Evolutionary conservation across 2,888 invertebrate genomes (phyloP).

Genomic region (Taphrorychus bicolor): DNA sequence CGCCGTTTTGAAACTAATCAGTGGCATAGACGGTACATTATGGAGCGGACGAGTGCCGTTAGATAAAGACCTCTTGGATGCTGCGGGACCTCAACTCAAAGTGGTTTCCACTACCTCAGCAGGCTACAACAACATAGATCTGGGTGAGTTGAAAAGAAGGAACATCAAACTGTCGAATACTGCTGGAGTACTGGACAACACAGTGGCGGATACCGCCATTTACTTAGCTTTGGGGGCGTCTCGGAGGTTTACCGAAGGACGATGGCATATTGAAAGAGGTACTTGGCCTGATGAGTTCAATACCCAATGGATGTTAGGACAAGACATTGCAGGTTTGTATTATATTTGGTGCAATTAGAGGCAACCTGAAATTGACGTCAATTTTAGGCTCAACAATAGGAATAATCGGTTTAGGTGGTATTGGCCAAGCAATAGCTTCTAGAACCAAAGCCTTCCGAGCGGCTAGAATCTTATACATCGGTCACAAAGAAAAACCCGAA

Average conservation of each 20-base stretch:
- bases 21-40: constrained; percentile 68
- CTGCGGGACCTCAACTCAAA: constrained; percentile 67
- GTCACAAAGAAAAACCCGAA: constrained; percentile 70
- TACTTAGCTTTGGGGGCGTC: constrained; percentile 78
- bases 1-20: constrained; percentile 55
- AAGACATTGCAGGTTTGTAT: constrained; percentile 70
- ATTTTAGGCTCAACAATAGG: constrained; percentile 77
- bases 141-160: constrained; percentile 71
- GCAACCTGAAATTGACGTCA: too few relatives aligned
- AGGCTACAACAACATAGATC: constrained; percentile 84
- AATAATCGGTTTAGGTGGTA: constrained; percentile 79
- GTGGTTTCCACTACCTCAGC: constrained; percentile 84
- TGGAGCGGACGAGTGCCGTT: constrained; percentile 64
- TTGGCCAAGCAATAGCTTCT: constrained; percentile 77
- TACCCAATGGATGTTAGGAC: constrained; percentile 79
- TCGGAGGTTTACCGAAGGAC: constrained; percentile 78
- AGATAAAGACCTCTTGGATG: constrained; percentile 56
- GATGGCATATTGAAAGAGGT: constrained; percentile 70
- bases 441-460: constrained; percentile 78
- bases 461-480: constrained; percentile 74
- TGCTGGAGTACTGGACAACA: constrained; percentile 74
- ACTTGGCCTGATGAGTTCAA: constrained; percentile 64
- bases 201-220: constrained; percentile 85
- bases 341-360: too few relatives aligned
- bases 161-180: constrained; percentile 83